A percentile compares a stretch with the other conserved stretches of the same genome.
Conservation (phyloP, 2,888 invertebrate genomes). For the Chymomyza fuscimana region DNA sequence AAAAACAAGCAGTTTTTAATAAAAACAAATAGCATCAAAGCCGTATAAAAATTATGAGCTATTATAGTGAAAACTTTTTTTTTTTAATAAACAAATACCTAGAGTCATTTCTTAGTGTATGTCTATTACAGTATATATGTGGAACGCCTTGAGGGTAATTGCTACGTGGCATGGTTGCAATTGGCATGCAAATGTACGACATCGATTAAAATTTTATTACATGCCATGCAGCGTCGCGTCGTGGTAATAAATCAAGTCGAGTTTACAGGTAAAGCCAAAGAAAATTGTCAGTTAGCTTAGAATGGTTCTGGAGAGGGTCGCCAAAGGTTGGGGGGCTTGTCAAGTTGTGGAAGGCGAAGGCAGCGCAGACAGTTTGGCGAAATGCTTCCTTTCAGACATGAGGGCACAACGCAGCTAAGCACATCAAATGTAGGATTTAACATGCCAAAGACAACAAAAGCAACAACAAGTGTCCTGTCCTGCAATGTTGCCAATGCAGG, state of each 20-base stretch:
- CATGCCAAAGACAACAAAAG: slow-evolving; percentile 58
- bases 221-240: slow-evolving; percentile 56
- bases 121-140: neutral
- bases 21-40: no score
- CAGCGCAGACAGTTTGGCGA: slow-evolving; percentile 38
- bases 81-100: no score
- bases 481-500: slow-evolving; percentile 11
- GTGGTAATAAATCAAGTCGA: slow-evolving; percentile 69
- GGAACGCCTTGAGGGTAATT: slow-evolving; percentile 55
- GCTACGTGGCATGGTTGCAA: slow-evolving; percentile 49
- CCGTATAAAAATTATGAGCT: no score
- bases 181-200: slow-evolving; percentile 75
- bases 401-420: slow-evolving; percentile 50
- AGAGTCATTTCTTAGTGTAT: no score
- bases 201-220: slow-evolving; percentile 76
- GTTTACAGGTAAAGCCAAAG: slow-evolving; percentile 72
- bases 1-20: no score
- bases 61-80: no score
- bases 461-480: slow-evolving; percentile 33
- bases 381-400: slow-evolving; percentile 17
- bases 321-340: neutral
- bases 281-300: slow-evolving; percentile 64
- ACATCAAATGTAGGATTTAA: slow-evolving; percentile 73
- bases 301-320: neutral
- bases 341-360: neutral